Evolutionary conservation across 2,113 vertebrate genomes (phyloP).

Genomic region (Cyanocitta stelleri): DNA sequence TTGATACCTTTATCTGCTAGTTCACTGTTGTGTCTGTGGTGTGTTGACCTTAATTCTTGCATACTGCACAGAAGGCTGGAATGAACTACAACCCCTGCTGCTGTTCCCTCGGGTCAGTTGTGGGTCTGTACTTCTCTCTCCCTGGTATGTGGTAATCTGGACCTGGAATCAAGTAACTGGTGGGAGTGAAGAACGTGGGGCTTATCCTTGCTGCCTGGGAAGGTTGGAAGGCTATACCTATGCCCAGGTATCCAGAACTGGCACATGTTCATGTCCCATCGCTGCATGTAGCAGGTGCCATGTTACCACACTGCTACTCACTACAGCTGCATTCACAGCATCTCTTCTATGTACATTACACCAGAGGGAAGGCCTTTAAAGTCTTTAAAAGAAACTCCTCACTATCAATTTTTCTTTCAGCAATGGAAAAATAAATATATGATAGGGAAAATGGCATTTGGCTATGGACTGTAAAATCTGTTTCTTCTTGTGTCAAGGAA

Average conservation of each 20-base stretch:
- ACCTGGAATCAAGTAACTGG: neutral
- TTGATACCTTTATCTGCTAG: conserved; percentile 45
- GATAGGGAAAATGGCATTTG: neutral
- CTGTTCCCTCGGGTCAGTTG: rapidly evolving
- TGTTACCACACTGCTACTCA: neutral
- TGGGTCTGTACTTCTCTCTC: neutral
- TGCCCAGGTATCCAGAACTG: neutral
- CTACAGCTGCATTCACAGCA: neutral
- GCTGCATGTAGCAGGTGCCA: rapidly evolving
- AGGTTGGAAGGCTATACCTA: neutral
- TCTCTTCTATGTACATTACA: neutral
- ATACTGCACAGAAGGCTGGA: neutral
- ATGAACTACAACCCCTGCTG: neutral
- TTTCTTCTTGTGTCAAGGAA: neutral
- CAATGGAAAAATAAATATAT: neutral
- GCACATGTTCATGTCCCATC: rapidly evolving
- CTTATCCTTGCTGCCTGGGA: neutral
- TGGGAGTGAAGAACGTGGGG: neutral
- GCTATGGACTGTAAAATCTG: neutral
- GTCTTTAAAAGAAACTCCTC: neutral
- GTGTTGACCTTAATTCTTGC: neutral
- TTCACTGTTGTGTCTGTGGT: neutral
- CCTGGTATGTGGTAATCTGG: neutral
- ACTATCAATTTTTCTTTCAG: neutral
- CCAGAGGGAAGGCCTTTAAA: neutral